Conservation (phyloP, 2,888 invertebrate species). For the Napeogenes sylphis region DNA sequence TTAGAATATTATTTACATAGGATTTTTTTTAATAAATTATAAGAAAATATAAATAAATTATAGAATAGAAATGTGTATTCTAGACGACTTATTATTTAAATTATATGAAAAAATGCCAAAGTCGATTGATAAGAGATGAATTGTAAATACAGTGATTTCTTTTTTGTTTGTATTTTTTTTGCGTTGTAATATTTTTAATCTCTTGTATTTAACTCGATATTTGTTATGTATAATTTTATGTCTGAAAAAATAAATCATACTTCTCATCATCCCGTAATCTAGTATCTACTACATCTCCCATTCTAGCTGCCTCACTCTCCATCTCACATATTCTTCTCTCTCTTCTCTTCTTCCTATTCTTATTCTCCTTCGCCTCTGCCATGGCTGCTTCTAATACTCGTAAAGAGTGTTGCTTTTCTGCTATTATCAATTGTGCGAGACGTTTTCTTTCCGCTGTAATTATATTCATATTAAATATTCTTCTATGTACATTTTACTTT, state of each 20-base stretch:
- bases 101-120: too few relatives aligned
- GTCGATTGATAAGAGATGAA: too few relatives aligned
- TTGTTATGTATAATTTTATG: not conserved
- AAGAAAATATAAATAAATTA: too few relatives aligned
- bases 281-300: slow-evolving; percentile 60
- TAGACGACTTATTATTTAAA: too few relatives aligned
- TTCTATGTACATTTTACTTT: not conserved
- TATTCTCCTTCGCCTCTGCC: slow-evolving; percentile 66
- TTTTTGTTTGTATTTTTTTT: too few relatives aligned
- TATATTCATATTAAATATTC: not conserved
- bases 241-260: slow-evolving; percentile 35
- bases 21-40: too few relatives aligned
- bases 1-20: too few relatives aligned
- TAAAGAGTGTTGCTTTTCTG: slow-evolving; percentile 68
- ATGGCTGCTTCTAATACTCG: slow-evolving; percentile 67
- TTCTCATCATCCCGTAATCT: slow-evolving; percentile 60
- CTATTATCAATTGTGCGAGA: slow-evolving; percentile 67
- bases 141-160: too few relatives aligned
- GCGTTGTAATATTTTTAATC: too few relatives aligned
- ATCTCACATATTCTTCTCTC: slow-evolving; percentile 48
- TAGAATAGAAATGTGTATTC: too few relatives aligned
- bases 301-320: slow-evolving; percentile 50
- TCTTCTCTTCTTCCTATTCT: slow-evolving; percentile 50
- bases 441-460: slow-evolving; percentile 66
- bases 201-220: not conserved